Base-by-base conservation (phyloP, 1,140 invertebrate species). In the Probaryconus sp. region DNA sequence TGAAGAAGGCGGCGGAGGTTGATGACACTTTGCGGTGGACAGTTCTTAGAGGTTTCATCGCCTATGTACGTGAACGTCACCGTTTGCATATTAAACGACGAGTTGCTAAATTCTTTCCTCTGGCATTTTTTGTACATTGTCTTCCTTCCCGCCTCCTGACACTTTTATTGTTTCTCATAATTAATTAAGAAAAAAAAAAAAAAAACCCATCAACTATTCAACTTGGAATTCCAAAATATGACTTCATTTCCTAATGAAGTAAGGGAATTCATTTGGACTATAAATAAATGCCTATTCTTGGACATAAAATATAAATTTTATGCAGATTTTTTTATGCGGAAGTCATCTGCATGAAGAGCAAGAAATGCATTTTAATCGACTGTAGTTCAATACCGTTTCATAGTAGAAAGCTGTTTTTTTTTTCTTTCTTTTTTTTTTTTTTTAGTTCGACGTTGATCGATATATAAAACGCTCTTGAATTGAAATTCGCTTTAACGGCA, bases 1-100 rank as follows among this genome's bases (percentile, higher is more conserved):
- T 51, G 65, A 76, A 77, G 65, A 47, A 72, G 68, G 72, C 63
- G 53, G 53, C 58, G 48, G 74, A 81, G 84, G 83, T 85, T 84
- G 68, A 84, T 83, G 84, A 85, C 84, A 84, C 81, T 51, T 79
- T 60, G 60, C 14, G 71, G 56, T 48, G 56, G 58, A 74, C 43
- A 58, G 47, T 65, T 69, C 63, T 65, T 43, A 51, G 64, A 43
- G 38, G 43, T 76, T 73, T 77, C 68, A 65, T 74, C 74, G 74
- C 40, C 72, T 53, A 47, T 60, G 64, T 43, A 56, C 55, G 61
- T 65, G 65, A 51, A 42, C 68, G 71, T 48, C 30, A 14, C 9
- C 24, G 28, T 30, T 55, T 68, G 63, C 48, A 74, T 74, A 58
- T 74, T 69, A 55, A 77, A 45, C 21, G 21, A 20, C 11, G 13